Evolutionary conservation across 2,888 invertebrate genomes (phyloP), one percentile per base, ranked within the genome.

Genomic region (Ennomos fuscantarius): DNA sequence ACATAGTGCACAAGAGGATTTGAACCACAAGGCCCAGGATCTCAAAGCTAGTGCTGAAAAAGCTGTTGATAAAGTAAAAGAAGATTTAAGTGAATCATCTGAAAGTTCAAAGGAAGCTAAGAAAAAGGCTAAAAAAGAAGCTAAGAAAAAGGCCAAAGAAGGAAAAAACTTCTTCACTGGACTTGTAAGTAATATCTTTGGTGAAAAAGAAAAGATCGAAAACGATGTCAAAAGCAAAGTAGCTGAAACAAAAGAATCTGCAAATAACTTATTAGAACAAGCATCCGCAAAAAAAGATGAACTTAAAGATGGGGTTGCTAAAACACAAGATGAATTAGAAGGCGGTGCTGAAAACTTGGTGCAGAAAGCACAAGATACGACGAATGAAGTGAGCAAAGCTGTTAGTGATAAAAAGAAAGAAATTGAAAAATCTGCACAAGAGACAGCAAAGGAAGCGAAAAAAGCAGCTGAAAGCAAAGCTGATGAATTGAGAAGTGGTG

Each of bases 201-300:
- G 90, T 8, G 89, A 89, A 52, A 92, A 91, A 68, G 92, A 92
- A 13, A 91, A 91, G 72, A 67, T 89, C 8, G 91, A 92, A 71
- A 83, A 84, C 55, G 89, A 87, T 60, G 73, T 89, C 0, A 89
- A 87, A 69, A 77, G 69, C 9, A 91, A 89, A 71, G 74, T 86
- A 24, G 66, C 80, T 15, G 87, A 90, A 69, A 80, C 85, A 10
- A 86, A 91, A 59, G 84, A 88, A 53, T 78, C 82, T 1, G 84
- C 83, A n/a, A 84, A 84, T 42, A 79, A 88, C 51, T 65, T 82
- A 34, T 42, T 80, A 31, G 81, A 86, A 36, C 82, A 89, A 64
- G 87, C 80, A 8, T 72, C 82, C 0, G 77, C 79, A 12, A 83
- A 84, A 48, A 89, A 86, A 67, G 80, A 87, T 54, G 81, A 86